phyloP scores from a whole-genome alignment of 2,113 vertebrate species.

The Megaptera novaeangliae region DNA sequence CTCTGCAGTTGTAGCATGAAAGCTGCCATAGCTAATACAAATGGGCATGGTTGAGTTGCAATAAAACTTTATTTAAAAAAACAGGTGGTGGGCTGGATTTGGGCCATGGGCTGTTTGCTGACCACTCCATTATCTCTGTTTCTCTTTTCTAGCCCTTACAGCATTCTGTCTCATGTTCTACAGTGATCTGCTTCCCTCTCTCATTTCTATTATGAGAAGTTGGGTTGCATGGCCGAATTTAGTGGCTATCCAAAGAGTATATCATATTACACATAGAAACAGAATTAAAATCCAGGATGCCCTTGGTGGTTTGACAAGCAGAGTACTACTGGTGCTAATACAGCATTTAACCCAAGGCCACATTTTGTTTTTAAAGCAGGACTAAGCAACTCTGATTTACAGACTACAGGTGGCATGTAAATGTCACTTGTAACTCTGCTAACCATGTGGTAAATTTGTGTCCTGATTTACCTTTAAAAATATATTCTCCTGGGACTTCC shows the following conservation, averaged over 20 bases:
- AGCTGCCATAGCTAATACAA: not conserved
- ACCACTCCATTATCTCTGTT: not conserved
- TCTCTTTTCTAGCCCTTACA: not conserved
- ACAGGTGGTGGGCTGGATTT: not conserved
- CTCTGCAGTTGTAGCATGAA: not conserved
- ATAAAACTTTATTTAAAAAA: constrained; percentile 2
- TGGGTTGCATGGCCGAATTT: not conserved
- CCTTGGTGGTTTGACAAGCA: not conserved
- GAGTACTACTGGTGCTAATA: not conserved
- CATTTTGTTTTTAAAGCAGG: not conserved
- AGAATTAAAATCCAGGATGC: constrained; percentile 5
- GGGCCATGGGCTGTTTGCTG: not conserved
- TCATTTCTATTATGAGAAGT: not conserved
- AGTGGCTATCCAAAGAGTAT: not conserved
- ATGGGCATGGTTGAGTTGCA: not conserved
- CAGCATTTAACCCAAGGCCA: not conserved
- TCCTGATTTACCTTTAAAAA: not conserved
- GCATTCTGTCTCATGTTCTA: not conserved
- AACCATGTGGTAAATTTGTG: not conserved
- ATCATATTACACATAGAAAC: not conserved
- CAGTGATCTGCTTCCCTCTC: not conserved
- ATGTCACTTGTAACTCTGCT: not conserved
- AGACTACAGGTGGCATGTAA: not conserved
- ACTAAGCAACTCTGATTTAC: constrained; percentile 16
- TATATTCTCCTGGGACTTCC: not conserved